These are phyloP conservation scores for Ditula angustiorana DNA, from an alignment of 2,888 invertebrate species.

Conservation along the genomic window DNA sequence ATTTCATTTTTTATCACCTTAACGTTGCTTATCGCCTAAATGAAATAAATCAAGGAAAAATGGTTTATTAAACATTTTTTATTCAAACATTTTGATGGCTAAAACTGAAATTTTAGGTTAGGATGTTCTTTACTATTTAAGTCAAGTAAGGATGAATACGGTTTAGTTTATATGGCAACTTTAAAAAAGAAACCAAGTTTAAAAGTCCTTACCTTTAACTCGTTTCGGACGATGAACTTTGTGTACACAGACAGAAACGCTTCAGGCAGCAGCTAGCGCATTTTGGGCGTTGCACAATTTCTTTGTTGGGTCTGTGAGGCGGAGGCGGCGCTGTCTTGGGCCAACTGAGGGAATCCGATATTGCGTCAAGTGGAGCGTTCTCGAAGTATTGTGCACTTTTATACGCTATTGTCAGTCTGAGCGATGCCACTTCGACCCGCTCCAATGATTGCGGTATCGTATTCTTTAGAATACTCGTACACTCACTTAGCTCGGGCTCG, in stretches of 20 bases:
- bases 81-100: too few relatives aligned
- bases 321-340: constrained; percentile 40
- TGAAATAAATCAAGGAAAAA: too few relatives aligned
- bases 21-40: too few relatives aligned
- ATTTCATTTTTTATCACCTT: too few relatives aligned
- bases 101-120: too few relatives aligned
- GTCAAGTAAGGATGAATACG: too few relatives aligned
- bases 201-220: constrained; percentile 4
- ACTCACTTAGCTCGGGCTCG: constrained; percentile 32
- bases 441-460: constrained; percentile 59
- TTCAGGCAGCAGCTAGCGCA: constrained; percentile 30
- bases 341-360: constrained; percentile 65
- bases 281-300: constrained; percentile 43
- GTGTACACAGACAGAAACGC: constrained; percentile 42
- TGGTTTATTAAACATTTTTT: too few relatives aligned
- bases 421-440: constrained; percentile 58
- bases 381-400: constrained; percentile 67
- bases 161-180: too few relatives aligned
- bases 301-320: constrained; percentile 52
- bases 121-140: too few relatives aligned
- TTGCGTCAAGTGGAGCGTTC: constrained; percentile 68
- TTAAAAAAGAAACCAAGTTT: background rate
- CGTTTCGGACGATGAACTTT: constrained; percentile 1
- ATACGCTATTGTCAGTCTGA: constrained; percentile 66
- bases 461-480: constrained; percentile 54